phyloP scores from a whole-genome alignment of 2,113 vertebrate genomes.

The Phocoena sinus region DNA sequence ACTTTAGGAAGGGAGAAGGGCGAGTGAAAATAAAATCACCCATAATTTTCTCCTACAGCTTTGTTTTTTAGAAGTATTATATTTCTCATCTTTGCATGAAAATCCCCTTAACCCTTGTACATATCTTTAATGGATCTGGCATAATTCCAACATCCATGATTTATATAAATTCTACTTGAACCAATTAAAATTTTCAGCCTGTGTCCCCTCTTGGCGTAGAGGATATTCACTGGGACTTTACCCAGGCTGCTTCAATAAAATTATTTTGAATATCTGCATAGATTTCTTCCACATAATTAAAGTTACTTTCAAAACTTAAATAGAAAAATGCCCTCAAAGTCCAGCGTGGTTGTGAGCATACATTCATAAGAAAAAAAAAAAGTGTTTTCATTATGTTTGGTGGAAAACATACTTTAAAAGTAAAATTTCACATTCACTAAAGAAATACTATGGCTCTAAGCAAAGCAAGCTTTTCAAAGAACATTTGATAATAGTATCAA shows the following conservation, averaged over 20 bases:
- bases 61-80: slow-evolving; percentile 53
- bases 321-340: slow-evolving; percentile 41
- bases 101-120: slow-evolving; percentile 55
- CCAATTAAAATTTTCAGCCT: slow-evolving; percentile 66
- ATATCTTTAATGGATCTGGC: slow-evolving; percentile 39
- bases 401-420: background rate
- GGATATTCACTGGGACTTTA: slow-evolving; percentile 19
- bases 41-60: background rate
- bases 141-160: slow-evolving; percentile 50
- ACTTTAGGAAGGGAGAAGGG: background rate
- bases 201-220: background rate
- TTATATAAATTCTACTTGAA: slow-evolving; percentile 52
- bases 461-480: background rate
- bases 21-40: slow-evolving; percentile 26
- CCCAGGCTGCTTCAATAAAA: slow-evolving; percentile 46
- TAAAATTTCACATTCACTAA: background rate
- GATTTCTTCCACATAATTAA: slow-evolving; percentile 54
- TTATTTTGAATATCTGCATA: slow-evolving; percentile 61
- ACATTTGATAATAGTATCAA: background rate
- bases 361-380: slow-evolving; percentile 14
- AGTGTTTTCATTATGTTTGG: background rate
- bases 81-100: slow-evolving; percentile 37
- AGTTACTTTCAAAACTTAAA: slow-evolving; percentile 53
- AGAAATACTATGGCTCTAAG: background rate
- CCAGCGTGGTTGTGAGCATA: background rate